Base-by-base conservation (phyloP, 2,113 vertebrate genomes). In the Coracopsis vasa region DNA sequence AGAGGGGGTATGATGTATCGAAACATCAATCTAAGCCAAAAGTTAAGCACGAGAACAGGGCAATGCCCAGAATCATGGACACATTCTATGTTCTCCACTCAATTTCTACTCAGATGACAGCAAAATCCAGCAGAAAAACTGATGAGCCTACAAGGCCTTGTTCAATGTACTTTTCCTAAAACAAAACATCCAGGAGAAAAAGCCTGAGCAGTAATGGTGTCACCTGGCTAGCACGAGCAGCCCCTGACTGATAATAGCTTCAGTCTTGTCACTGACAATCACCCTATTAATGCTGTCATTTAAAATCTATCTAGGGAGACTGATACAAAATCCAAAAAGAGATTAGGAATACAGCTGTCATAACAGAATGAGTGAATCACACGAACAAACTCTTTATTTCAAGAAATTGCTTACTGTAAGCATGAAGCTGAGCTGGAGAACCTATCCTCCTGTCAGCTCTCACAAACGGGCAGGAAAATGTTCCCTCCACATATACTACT, bases 321-420 rank as follows among this genome's bases (percentile, higher is more conserved):
- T 42, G 88, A 83, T 29, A 88, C 13, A 80, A 94, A 95, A 94
- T 48, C 69, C 79, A 94, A 82, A 95, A 96, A 91, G 88, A 95
- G 54, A 86, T 89, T 69, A 86, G 72, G 95, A 96, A 92, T 96
- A 90, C 90, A 95, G 72, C 92, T 96, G 95, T 96, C 96, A 96
- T 66, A 97, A 96, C 86, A 94, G 39, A 66, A 21, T 51, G 72
- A 94, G 54, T 88, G 90, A 96, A 93, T 92, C 92, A 82, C 29
- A 24, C 0, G 53, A 96, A 92, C 23, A 75, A 97, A 93, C n/a
- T 81, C 94, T 86, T 58, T 67, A 86, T 86, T 94, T 90, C 54
- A 81, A 85, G 61, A 85, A 91, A 95, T 15, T 67, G 33, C 51
- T 86, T 88, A 82, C 3, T 70, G 41, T 53, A 91, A 91, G 51